Percentiles rank a stretch among this genome's conserved stretches.
Conservation (phyloP, 2,797 vertebrate species). For the Adrianichthys oophorus region DNA sequence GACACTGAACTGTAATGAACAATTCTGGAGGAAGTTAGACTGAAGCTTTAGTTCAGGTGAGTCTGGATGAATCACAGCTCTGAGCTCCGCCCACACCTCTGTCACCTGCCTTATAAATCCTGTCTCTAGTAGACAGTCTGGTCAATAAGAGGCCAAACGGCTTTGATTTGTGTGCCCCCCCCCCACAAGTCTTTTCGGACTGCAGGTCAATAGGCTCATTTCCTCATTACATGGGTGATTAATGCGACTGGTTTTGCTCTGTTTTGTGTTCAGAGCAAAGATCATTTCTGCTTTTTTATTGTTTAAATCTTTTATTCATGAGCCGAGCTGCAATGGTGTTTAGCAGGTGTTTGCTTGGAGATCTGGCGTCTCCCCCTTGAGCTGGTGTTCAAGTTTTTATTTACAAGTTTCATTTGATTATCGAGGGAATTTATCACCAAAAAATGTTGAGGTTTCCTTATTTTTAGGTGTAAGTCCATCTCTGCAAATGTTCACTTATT, state of each 20-base stretch:
- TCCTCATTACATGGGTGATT: conserved; percentile 62
- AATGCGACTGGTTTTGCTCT: conserved; percentile 40
- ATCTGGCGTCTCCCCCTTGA: no score
- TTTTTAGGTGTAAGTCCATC: no score
- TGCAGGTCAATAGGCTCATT: conserved; percentile 67
- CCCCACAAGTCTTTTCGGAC: conserved; percentile 55
- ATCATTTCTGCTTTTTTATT: no score
- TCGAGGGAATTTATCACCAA: no score
- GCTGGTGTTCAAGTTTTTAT: no score
- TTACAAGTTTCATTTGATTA: no score
- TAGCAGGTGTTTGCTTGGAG: no score
- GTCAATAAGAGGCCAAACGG: conserved; percentile 64
- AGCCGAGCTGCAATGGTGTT: no score
- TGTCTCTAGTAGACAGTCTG: conserved; percentile 47
- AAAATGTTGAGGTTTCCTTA: no score
- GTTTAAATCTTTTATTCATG: no score
- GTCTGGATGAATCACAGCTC: conserved; percentile 14
- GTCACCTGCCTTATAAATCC: conserved; percentile 59
- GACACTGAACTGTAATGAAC: neutral
- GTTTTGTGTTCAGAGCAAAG: no score
- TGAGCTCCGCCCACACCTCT: conserved; percentile 16
- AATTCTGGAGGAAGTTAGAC: neutral
- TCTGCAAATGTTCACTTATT: neutral
- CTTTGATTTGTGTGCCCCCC: conserved; percentile 71
- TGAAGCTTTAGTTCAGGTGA: conserved; percentile 18